These are phyloP conservation scores for Periophthalmodon schlosseri DNA, from an alignment of 2,113 vertebrate genomes.

Conservation along the genomic window DNA sequence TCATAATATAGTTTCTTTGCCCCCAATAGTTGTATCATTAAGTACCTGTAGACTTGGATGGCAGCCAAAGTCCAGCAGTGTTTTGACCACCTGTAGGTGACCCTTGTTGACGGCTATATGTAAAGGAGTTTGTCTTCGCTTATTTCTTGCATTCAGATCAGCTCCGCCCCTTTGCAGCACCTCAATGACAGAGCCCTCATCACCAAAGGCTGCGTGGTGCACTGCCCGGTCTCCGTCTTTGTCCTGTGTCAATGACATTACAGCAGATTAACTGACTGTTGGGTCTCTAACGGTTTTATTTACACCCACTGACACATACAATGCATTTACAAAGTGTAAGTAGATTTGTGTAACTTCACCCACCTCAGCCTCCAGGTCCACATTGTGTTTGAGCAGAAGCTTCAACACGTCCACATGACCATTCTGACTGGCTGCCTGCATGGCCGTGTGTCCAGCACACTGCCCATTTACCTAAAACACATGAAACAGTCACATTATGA, in stretches of 20 bases:
- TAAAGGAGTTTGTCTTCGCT: slow-evolving; percentile 93
- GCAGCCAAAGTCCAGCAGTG: slow-evolving; percentile 94
- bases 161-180: slow-evolving; percentile 95
- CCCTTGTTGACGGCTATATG: slow-evolving; percentile 99
- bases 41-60: slow-evolving; percentile 97
- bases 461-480: slow-evolving; percentile 91
- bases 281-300: not conserved
- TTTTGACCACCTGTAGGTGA: slow-evolving; percentile 98
- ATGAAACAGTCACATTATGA: slow-evolving; percentile 2
- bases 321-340: slow-evolving; percentile 1
- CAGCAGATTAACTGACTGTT: slow-evolving; percentile 26
- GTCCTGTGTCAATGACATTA: slow-evolving; percentile 78
- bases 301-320: not conserved
- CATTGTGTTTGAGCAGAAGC: slow-evolving; percentile 94
- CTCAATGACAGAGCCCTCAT: slow-evolving; percentile 97
- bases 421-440: slow-evolving; percentile 99
- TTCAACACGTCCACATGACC: slow-evolving; percentile 98
- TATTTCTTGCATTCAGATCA: slow-evolving; percentile 96
- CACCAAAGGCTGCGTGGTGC: slow-evolving; percentile 96
- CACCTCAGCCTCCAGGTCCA: slow-evolving; percentile 99
- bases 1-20: not conserved
- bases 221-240: slow-evolving; percentile 98
- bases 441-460: slow-evolving; percentile 97
- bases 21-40: not conserved
- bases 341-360: slow-evolving; percentile 22